Percentiles rank a stretch among this genome's conserved stretches.
phyloP scores from a whole-genome alignment of 2,888 invertebrate genomes.

The Acrobeloides nanus region DNA sequence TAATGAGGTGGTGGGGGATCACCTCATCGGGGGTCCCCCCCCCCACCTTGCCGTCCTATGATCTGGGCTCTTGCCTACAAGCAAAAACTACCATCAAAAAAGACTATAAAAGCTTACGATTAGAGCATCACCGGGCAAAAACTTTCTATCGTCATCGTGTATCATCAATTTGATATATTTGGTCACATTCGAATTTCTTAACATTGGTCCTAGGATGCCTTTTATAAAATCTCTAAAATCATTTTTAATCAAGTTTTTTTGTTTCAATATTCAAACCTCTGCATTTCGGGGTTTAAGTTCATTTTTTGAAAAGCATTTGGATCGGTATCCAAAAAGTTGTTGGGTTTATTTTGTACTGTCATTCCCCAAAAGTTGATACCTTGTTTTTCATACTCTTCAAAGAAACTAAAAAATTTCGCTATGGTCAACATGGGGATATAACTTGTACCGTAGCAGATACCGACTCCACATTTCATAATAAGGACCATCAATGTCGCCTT shows the following conservation, averaged over 20 bases:
- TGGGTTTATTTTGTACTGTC: slow-evolving; percentile 70
- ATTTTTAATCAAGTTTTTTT: slow-evolving; percentile 8
- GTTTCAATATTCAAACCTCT: too few species aligned
- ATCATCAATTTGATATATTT: slow-evolving; percentile 27
- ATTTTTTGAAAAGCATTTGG: slow-evolving; percentile 68
- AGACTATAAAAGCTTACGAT: slow-evolving; percentile 18
- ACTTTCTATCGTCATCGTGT: slow-evolving; percentile 23
- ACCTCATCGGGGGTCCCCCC: too few species aligned
- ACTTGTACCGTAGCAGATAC: slow-evolving; percentile 59
- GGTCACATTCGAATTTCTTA: slow-evolving; percentile 16
- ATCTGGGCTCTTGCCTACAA: too few species aligned
- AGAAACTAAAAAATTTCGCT: slow-evolving; percentile 61
- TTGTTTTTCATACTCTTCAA: slow-evolving; percentile 68
- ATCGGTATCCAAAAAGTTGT: slow-evolving; percentile 55
- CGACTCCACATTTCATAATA: slow-evolving; percentile 73
- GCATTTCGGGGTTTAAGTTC: slow-evolving; percentile 59
- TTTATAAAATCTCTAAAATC: slow-evolving; percentile 21
- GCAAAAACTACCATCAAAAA: too few species aligned
- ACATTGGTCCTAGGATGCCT: slow-evolving; percentile 13
- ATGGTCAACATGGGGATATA: background rate
- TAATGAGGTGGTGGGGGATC: too few species aligned
- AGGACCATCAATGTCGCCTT: slow-evolving; percentile 55
- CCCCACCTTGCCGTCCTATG: too few species aligned
- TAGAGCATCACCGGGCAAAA: slow-evolving; percentile 14
- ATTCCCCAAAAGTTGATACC: slow-evolving; percentile 68